Evolutionary conservation across 2,797 vertebrate genomes (phyloP).

Genomic region (Cynodonichthys magdalenae): DNA sequence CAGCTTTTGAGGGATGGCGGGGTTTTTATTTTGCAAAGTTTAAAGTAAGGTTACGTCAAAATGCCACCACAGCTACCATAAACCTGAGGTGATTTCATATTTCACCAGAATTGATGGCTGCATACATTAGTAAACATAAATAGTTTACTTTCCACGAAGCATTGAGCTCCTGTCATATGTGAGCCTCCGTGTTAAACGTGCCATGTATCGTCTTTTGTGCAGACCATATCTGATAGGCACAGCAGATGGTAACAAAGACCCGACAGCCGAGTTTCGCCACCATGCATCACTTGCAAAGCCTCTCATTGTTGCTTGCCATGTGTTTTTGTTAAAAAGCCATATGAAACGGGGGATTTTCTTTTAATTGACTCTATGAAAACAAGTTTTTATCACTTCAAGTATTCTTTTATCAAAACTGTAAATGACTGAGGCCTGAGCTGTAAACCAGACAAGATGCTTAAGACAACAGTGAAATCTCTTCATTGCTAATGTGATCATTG

Average conservation of each 20-base stretch:
- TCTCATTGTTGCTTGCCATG: neutral
- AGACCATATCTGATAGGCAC: neutral
- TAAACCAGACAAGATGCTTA: constrained; percentile 45
- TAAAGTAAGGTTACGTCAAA: no score
- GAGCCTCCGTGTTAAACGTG: no score
- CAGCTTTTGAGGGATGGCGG: no score
- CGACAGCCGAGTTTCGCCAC: neutral
- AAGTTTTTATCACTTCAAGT: constrained; percentile 17
- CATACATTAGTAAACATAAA: no score
- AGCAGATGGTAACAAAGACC: neutral
- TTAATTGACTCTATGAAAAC: neutral
- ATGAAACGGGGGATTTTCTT: neutral
- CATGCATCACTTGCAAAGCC: neutral
- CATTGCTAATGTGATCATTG: constrained; percentile 69
- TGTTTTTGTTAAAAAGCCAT: neutral
- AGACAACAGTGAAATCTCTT: constrained; percentile 69
- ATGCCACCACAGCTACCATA: no score
- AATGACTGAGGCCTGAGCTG: constrained; percentile 11
- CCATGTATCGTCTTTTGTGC: no score
- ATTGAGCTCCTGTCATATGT: no score
- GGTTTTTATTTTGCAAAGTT: no score
- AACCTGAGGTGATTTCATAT: no score
- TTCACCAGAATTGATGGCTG: no score
- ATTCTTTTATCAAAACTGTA: constrained; percentile 5
- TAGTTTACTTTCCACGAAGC: no score